Conservation (phyloP, 2,888 invertebrate species). For the Drosophila yooni region DNA sequence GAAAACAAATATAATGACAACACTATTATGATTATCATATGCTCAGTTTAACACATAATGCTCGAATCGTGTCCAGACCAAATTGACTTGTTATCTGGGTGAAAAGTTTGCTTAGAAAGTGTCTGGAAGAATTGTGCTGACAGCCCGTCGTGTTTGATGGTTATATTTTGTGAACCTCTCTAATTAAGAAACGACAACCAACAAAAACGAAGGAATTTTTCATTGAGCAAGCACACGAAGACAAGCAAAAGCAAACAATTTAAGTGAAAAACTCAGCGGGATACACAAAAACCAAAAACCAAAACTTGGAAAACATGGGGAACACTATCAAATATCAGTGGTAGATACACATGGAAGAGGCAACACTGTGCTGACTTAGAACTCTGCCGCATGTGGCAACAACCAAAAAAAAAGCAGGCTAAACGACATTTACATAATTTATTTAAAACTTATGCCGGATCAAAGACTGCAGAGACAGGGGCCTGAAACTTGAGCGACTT, state of each 20-base stretch:
- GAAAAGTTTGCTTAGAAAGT: constrained; percentile 58
- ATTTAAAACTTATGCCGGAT: constrained; percentile 52
- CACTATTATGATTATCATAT: constrained; percentile 31
- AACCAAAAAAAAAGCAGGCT: constrained; percentile 32
- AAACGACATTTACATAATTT: constrained; percentile 61
- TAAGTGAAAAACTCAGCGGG: constrained; percentile 55
- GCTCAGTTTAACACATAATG: constrained; percentile 33
- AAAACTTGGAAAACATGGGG: constrained; percentile 13
- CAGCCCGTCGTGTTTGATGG: constrained; percentile 35
- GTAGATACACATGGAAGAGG: constrained; percentile 8
- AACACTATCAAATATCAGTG: constrained; percentile 51
- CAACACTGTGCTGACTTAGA: constrained; percentile 44
- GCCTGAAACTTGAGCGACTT: constrained; percentile 49
- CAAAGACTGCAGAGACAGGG: constrained; percentile 9
- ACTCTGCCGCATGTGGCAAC: constrained; percentile 51
- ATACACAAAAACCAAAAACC: constrained; percentile 7
- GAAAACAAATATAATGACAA: constrained; percentile 5
- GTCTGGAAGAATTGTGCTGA: constrained; percentile 41
- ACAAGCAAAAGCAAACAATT: constrained; percentile 46
- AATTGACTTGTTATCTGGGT: constrained; percentile 56
- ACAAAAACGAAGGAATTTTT: constrained; percentile 43
- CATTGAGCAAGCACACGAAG: constrained; percentile 40
- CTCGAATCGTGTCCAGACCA: constrained; percentile 36
- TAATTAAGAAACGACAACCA: constrained; percentile 46
- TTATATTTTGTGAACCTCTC: constrained; percentile 25